Conservation (phyloP, 1,140 invertebrate genomes). For the Drosophila watanabei region DNA sequence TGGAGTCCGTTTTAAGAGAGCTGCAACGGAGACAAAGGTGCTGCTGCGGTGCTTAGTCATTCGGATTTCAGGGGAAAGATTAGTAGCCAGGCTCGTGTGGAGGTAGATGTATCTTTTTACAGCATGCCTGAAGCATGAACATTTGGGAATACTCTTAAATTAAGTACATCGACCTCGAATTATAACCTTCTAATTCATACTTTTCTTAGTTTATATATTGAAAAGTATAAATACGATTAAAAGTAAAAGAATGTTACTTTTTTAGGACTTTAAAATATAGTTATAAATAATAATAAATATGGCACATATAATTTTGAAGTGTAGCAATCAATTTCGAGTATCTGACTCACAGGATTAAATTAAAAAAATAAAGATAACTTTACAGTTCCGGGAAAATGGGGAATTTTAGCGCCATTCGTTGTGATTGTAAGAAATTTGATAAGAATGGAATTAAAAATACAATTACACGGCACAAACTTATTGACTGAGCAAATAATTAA, state of each 20-base stretch:
- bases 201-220: not conserved
- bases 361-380: not conserved
- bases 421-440: not conserved
- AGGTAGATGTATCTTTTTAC: constrained; percentile 3
- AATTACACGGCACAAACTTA: not conserved
- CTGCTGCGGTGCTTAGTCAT: constrained; percentile 18
- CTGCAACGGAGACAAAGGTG: constrained; percentile 31
- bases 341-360: constrained; percentile 23
- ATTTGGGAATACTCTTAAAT: not conserved
- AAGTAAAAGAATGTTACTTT: too few relatives aligned
- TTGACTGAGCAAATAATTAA: not conserved
- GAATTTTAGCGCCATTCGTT: not conserved
- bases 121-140: not conserved
- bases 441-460: not conserved
- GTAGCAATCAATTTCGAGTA: not conserved
- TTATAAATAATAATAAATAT: not conserved
- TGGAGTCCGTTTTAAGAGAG: constrained; percentile 29
- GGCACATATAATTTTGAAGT: not conserved
- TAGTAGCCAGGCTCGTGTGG: not conserved
- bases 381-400: not conserved
- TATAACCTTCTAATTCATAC: too few relatives aligned
- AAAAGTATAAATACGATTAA: not conserved
- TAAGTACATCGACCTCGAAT: not conserved
- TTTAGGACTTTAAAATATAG: too few relatives aligned
- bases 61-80: constrained; percentile 4